A percentile compares a stretch with the other conserved stretches of the same genome.
phyloP scores from a whole-genome alignment of 2,113 vertebrate genomes.

The Equus przewalskii region DNA sequence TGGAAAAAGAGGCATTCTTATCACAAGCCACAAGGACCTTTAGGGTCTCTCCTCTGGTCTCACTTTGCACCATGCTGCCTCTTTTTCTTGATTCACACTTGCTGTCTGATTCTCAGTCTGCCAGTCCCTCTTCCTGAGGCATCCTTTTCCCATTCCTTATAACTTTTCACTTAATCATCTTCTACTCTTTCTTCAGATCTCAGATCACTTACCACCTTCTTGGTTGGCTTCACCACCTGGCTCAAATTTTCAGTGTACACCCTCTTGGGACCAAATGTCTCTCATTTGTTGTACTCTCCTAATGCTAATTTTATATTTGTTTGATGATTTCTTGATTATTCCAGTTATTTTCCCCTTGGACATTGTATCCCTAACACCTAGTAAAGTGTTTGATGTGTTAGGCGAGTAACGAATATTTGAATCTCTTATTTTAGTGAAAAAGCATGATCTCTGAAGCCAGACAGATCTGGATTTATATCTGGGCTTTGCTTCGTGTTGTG shows the following conservation, averaged over 20 bases:
- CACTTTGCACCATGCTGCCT: not conserved
- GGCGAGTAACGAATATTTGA: not conserved
- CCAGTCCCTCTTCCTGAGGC: not conserved
- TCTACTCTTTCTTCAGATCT: not conserved
- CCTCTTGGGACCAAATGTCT: not conserved
- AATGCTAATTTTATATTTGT: not conserved
- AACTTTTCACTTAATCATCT: not conserved
- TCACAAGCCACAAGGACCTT: not conserved
- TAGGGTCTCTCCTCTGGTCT: not conserved
- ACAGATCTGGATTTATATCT: not conserved
- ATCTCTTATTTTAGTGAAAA: constrained; percentile 31
- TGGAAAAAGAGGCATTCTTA: not conserved
- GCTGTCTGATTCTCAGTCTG: not conserved
- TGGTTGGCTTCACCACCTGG: not conserved
- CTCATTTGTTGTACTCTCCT: not conserved
- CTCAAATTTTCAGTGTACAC: not conserved
- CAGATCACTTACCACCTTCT: not conserved
- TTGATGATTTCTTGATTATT: not conserved
- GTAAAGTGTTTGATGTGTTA: not conserved
- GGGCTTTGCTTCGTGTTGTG: not conserved
- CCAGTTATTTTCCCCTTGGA: not conserved
- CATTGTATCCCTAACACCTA: not conserved
- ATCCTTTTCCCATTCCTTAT: not conserved
- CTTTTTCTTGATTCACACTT: not conserved
- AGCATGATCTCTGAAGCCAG: not conserved